Base-by-base conservation (phyloP, 2,888 invertebrate genomes). In the Malthinus seriepunctatus region DNA sequence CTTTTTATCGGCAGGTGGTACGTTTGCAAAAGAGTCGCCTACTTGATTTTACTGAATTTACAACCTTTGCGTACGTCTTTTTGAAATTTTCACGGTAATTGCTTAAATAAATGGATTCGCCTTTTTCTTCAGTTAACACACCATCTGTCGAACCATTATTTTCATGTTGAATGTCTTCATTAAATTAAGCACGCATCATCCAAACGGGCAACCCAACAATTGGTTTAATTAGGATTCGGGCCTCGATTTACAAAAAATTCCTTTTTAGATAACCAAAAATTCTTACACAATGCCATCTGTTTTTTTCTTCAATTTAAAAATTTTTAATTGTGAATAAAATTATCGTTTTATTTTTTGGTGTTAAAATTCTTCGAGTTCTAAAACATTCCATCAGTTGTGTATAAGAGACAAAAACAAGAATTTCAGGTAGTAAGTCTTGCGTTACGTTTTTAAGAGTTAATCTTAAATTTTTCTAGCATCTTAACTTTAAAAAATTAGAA, bases 1-100 rank as follows among this genome's bases (percentile, higher is more conserved):
- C 69, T 67, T 68, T n/a, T 70, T 70, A 71, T 70, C 71, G 69
- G 72, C 73, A 72, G 72, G 72, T 73, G 72, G 72, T 69, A 67
- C 54, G 60, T 51, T 23, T 12, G 12, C 23, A 15, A 14, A 10
- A 42, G 53, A 58, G 55, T 65, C 70, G 67, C 70, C 70, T 67
- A 72, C 70, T 69, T 63, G 48, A 56, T 53, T 45, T 3, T 23
- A 54, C 47, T 11, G 48, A 42, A 44, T 51, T 53, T 61, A 61
- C 61, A 57, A 46, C 53, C 56, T 57, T 54, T 51, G 42, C 45
- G 62, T 31, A 54, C 53, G 57, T 31, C 47, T 49, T 23, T 38
- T 11, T 33, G 47, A 34, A 9, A 39, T 33, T 56, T n/a, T n/a
- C n/a, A n/a, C n/a, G n/a, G n/a, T n/a, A 56, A 61, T 61, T 61